These are phyloP conservation scores for Furnarius figulus DNA, from an alignment of 2,113 vertebrate species.

Conservation along the genomic window DNA sequence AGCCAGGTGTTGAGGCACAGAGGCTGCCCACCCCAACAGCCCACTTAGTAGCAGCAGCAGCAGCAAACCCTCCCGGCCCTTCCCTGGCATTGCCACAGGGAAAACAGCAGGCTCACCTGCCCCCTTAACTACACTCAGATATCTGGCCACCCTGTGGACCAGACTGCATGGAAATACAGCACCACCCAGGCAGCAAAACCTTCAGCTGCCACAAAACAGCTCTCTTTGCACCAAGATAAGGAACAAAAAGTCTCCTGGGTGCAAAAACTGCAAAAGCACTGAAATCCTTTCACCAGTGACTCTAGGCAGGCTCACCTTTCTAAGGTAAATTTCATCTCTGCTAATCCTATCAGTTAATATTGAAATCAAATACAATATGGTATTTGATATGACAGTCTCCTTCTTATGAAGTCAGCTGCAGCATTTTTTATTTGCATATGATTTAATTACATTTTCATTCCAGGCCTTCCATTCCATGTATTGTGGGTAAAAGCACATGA, in stretches of 20 bases:
- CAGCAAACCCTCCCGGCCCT: neutral
- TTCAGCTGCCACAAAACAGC: neutral
- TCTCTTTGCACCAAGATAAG: neutral
- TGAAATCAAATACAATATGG: conserved; percentile 71
- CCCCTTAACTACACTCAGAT: neutral
- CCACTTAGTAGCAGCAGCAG: neutral
- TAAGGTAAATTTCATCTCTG: conserved; percentile 75
- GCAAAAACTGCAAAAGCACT: conserved; percentile 27
- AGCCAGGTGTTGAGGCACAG: neutral
- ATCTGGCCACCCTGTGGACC: neutral
- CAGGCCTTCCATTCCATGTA: neutral
- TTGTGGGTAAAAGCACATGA: conserved; percentile 28
- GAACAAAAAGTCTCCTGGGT: neutral
- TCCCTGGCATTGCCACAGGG: neutral
- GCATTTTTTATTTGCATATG: conserved; percentile 64
- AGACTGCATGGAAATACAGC: neutral
- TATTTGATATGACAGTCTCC: conserved; percentile 64
- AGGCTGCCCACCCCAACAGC: neutral
- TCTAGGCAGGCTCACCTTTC: conserved; percentile 55
- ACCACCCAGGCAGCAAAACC: neutral
- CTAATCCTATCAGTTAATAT: conserved; percentile 74
- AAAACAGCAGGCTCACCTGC: neutral
- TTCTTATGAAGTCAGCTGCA: conserved; percentile 48
- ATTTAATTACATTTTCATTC: conserved; percentile 71
- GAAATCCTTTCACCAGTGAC: conserved; percentile 19